Conservation (phyloP, 2,113 vertebrate species). For the Pongo abelii region DNA sequence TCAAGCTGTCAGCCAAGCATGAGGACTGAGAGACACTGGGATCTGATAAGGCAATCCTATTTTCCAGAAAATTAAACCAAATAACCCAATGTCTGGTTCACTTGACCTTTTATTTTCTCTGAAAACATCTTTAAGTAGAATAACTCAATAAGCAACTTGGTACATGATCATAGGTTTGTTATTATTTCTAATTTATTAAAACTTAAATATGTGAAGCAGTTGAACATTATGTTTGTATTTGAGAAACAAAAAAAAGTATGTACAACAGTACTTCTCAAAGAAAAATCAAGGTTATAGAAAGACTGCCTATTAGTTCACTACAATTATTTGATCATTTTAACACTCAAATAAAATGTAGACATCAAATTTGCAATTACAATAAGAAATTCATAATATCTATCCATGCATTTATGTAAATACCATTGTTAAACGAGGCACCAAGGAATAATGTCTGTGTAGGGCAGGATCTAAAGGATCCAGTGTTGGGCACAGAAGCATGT, state of each 20-base stretch:
- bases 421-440: neutral
- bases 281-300: neutral
- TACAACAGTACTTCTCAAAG: slow-evolving; percentile 14
- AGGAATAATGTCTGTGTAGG: neutral
- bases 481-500: neutral
- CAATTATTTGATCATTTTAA: neutral
- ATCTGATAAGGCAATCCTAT: slow-evolving; percentile 78
- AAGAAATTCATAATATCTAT: neutral
- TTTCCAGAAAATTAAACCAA: slow-evolving; percentile 83
- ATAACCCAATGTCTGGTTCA: slow-evolving; percentile 63
- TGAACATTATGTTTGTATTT: neutral
- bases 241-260: slow-evolving; percentile 18
- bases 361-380: neutral
- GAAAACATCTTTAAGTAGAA: slow-evolving; percentile 75
- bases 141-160: slow-evolving; percentile 68
- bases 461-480: neutral
- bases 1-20: slow-evolving; percentile 74
- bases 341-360: neutral
- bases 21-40: slow-evolving; percentile 53
- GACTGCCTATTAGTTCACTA: neutral
- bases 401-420: neutral
- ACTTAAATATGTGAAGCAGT: slow-evolving; percentile 54
- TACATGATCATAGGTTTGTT: slow-evolving; percentile 59
- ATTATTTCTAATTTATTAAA: slow-evolving; percentile 59
- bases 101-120: slow-evolving; percentile 76